phyloP scores from a whole-genome alignment of 2,797 vertebrate species.

The Chrosomus eos region DNA sequence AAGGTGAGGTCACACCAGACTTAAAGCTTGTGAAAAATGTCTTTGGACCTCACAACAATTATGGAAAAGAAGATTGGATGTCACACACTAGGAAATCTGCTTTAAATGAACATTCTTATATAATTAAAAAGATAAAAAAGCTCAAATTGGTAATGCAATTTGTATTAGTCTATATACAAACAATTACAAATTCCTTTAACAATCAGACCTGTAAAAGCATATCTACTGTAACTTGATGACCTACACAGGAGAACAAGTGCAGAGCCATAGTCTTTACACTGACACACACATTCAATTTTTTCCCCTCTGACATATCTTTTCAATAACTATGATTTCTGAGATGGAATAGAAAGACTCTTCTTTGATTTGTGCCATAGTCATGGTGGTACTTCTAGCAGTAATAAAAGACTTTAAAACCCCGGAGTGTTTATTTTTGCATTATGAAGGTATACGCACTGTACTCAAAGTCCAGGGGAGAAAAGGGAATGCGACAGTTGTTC shows the following conservation, averaged over 20 bases:
- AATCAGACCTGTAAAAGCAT: not conserved
- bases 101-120: not conserved
- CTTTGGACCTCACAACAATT: not conserved
- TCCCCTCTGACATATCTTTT: conserved; percentile 10
- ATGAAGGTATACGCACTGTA: conserved; percentile 9
- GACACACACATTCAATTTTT: not conserved
- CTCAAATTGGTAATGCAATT: not conserved
- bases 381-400: not conserved
- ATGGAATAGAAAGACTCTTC: conserved; percentile 14
- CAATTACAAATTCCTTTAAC: not conserved
- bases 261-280: conserved; percentile 10
- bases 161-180: not conserved
- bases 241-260: not conserved
- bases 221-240: not conserved
- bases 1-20: not conserved
- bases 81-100: not conserved
- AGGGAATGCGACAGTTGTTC: not conserved
- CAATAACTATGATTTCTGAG: conserved; percentile 38
- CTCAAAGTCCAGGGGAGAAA: conserved; percentile 24
- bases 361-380: not conserved
- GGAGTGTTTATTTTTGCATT: conserved; percentile 39
- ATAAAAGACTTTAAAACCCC: conserved; percentile 26
- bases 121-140: not conserved
- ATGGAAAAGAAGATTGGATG: not conserved
- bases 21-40: not conserved